Percentiles rank a stretch among this genome's conserved stretches.
Conservation (phyloP, 2,888 invertebrate genomes). For the Rhamphomyia laevipes region DNA sequence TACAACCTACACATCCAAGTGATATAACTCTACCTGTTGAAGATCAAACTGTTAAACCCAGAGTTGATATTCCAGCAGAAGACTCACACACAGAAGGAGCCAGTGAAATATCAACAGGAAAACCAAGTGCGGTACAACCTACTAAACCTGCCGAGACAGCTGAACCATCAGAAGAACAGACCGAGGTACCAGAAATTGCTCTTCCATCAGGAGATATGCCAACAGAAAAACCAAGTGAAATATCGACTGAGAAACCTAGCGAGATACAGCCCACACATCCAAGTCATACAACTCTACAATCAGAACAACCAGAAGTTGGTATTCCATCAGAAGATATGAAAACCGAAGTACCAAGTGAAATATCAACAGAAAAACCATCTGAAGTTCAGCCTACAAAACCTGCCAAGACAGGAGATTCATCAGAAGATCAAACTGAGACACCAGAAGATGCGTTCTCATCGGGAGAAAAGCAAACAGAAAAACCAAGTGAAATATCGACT, state of each 20-base stretch:
- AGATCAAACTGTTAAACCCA: slow-evolving; percentile 8
- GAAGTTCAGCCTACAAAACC: too few relatives aligned
- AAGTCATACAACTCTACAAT: too few relatives aligned
- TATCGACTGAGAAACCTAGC: not conserved
- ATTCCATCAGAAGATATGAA: not conserved
- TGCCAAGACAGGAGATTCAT: not conserved
- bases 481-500: too few relatives aligned
- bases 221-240: not conserved
- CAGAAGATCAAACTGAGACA: not conserved
- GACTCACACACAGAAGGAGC: too few relatives aligned
- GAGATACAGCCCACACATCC: not conserved
- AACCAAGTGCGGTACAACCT: too few relatives aligned
- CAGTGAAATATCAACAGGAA: too few relatives aligned
- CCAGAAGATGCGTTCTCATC: not conserved
- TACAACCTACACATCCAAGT: slow-evolving; percentile 11
- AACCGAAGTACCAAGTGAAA: slow-evolving; percentile 7
- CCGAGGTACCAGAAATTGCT: not conserved
- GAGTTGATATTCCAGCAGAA: too few relatives aligned
- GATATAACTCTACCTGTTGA: slow-evolving; percentile 12
- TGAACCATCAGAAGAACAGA: slow-evolving; percentile 3
- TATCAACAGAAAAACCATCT: too few relatives aligned
- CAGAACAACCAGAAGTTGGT: too few relatives aligned
- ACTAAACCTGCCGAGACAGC: not conserved
- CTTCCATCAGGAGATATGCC: not conserved
- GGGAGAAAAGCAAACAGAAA: too few relatives aligned